phyloP scores from a whole-genome alignment of 2,113 vertebrate species.

The Nesogale talazaci region DNA sequence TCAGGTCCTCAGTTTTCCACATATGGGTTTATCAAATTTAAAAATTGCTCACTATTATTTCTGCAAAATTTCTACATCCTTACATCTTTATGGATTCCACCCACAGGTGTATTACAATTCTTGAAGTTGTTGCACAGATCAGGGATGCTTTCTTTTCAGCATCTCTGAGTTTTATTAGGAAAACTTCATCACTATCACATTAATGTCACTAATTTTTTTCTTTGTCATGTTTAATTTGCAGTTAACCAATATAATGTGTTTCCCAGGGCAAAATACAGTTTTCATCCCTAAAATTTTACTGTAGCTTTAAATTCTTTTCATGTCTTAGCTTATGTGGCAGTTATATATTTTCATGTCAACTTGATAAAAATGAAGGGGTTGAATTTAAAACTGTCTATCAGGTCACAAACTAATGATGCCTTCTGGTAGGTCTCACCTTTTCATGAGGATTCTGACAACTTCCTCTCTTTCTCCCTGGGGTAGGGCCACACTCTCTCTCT shows the following conservation, averaged over 20 bases:
- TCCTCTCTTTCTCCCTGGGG: no score
- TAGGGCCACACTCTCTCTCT: no score
- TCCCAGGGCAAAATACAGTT: background rate
- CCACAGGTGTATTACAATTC: background rate
- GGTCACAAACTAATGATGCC: no score
- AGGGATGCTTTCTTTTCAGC: background rate
- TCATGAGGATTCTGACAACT: no score
- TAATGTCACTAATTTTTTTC: background rate
- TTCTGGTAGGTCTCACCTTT: no score
- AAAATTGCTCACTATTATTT: background rate
- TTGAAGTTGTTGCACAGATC: background rate
- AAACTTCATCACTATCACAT: background rate
- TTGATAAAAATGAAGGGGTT: no score
- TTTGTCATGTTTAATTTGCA: background rate
- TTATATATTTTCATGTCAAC: no score
- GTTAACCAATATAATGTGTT: background rate
- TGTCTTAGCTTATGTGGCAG: background rate
- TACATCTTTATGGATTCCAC: background rate
- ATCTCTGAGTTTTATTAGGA: background rate
- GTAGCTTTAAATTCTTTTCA: background rate
- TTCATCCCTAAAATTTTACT: background rate
- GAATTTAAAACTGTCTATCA: no score
- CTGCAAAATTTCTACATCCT: background rate
- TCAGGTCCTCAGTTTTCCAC: background rate
- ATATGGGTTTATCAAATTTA: background rate